Percentiles rank a stretch among this genome's conserved stretches.
Conservation (phyloP, 2,797 vertebrate species). For the Sebastes kiyomatsui region DNA sequence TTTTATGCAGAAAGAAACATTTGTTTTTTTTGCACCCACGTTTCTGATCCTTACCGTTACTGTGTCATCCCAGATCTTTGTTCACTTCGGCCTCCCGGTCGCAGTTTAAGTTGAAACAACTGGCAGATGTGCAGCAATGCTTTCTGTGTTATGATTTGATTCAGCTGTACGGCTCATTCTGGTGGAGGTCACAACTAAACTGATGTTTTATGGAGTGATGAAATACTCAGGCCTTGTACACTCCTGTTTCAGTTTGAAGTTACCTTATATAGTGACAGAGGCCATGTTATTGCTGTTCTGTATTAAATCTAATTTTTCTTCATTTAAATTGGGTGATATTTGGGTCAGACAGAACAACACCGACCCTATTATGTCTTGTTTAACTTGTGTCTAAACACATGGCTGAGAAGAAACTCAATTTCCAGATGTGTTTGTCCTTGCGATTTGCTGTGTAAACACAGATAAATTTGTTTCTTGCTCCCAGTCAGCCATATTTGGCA, state of each 20-base stretch:
- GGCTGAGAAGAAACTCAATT: background rate
- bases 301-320: constrained; percentile 54
- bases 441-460: constrained; percentile 39
- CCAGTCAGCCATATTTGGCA: constrained; percentile 16
- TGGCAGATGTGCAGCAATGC: constrained; percentile 1
- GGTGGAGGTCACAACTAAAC: constrained; percentile 11
- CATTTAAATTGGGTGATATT: constrained; percentile 13
- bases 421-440: constrained; percentile 6
- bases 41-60: constrained; percentile 43
- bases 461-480: constrained; percentile 23
- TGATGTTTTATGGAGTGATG: constrained; percentile 37
- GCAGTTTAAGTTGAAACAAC: constrained; percentile 30
- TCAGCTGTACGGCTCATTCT: background rate
- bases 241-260: constrained; percentile 43
- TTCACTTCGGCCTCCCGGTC: constrained; percentile 8
- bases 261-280: constrained; percentile 23
- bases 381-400: background rate
- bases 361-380: background rate
- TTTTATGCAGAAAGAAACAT: constrained; percentile 61
- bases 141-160: constrained; percentile 33
- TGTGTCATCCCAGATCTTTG: constrained; percentile 29
- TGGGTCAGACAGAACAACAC: constrained; percentile 2
- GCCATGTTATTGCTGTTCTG: constrained; percentile 33
- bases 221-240: constrained; percentile 51
- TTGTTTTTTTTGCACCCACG: constrained; percentile 32